Percentiles rank a stretch among this genome's conserved stretches.
phyloP scores from a whole-genome alignment of 2,113 vertebrate species.

The Micronisus gabar region DNA sequence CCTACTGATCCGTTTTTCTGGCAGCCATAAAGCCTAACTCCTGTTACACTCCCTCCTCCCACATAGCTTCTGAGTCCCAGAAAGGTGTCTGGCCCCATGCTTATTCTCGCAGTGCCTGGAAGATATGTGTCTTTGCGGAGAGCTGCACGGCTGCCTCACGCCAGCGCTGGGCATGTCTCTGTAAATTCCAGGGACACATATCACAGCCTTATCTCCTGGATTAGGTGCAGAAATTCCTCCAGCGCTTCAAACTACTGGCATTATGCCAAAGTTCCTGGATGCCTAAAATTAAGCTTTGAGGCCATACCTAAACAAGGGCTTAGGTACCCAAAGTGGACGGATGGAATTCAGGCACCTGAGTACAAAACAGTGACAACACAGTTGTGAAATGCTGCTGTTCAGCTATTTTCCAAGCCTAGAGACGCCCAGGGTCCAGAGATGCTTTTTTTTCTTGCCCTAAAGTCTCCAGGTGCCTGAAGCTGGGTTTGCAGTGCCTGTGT shows the following conservation, averaged over 20 bases:
- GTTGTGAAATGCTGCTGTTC: not conserved
- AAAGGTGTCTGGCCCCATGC: not conserved
- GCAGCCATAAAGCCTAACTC: not conserved
- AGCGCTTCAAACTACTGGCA: not conserved
- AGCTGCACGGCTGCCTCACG: not conserved
- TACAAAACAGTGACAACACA: not conserved
- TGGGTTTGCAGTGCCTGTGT: not conserved
- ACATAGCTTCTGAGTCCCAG: not conserved
- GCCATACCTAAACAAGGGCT: not conserved
- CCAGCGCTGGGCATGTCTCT: accelerated
- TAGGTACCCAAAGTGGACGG: not conserved
- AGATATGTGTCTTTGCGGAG: accelerated
- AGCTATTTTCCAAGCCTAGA: not conserved
- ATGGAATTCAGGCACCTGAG: not conserved
- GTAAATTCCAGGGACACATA: not conserved
- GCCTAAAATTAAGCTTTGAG: not conserved
- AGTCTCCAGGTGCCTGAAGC: not conserved
- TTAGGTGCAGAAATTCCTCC: not conserved
- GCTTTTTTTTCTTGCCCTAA: not conserved
- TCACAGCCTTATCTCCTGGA: not conserved
- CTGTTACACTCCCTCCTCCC: not conserved
- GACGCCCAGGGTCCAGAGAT: not conserved
- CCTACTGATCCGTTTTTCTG: not conserved
- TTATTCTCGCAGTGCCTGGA: accelerated
- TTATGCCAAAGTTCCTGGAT: not conserved